Evolutionary conservation across 1,140 invertebrate genomes (phyloP), one percentile per base, ranked within the genome.

Genomic region (Fopius arisanus): DNA sequence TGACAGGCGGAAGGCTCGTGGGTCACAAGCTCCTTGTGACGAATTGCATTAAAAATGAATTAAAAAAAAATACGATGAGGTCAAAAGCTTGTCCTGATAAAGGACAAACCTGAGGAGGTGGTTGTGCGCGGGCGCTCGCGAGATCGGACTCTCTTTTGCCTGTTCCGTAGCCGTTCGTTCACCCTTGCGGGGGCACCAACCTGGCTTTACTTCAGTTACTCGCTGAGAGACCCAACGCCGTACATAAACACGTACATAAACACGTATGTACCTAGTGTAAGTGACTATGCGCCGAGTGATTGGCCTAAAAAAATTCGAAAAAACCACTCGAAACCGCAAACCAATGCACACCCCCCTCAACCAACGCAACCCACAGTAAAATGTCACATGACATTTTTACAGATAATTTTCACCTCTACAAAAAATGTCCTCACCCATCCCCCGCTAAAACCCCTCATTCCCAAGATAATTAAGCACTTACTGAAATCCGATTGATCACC

Each of bases 141-240:
- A 16, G 43, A 48, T 12, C 43, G 43, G 43, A 23, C 54, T 16
- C 43, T 51, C 43, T 51, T 21, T 21, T 51, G n/a, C 43, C 43
- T 23, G 23, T 23, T 59, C 54, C 79, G 78, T 81, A 86, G 80
- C 84, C 85, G 87, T 88, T 87, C 86, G 84, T 87, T 88, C 87
- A 88, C 87, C 87, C 85, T 88, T 83, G 78, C 84, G 85, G 84
- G 86, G 86, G 86, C 86, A 88, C 86, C 86, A 88, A 88, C 86
- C 86, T 88, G 86, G 83, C 85, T 86, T 87, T 87, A 87, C 85
- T 86, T 86, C 84, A 85, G 82, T 84, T 87, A 84, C 83, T 83
- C 76, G 82, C 77, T 78, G 80, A 82, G 84, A 85, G 81, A 83
- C 81, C 76, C 81, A 77, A 79, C 80, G 31, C 63, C 26, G 54